Evolutionary conservation across 2,797 vertebrate genomes (phyloP).

Genomic region (Delichon dasypus): DNA sequence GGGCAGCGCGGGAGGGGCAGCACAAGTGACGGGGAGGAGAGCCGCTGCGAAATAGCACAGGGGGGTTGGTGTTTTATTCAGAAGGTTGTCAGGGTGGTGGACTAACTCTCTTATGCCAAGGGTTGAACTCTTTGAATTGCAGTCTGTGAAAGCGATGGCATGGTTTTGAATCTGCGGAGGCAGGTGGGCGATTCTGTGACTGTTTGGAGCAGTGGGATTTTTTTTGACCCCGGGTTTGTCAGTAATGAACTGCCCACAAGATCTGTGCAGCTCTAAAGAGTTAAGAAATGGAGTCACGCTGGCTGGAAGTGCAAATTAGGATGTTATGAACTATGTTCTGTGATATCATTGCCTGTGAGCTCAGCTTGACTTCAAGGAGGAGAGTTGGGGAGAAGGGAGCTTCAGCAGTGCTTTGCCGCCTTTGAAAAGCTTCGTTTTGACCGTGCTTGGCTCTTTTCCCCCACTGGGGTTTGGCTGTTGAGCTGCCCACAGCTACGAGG

Average conservation of each 20-base stretch:
- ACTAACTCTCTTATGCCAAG: neutral
- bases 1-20: neutral
- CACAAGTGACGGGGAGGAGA: neutral
- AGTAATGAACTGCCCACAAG: neutral
- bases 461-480: neutral
- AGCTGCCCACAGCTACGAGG: neutral
- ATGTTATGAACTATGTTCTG: neutral
- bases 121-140: neutral
- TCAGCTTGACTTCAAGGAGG: slow-evolving; percentile 17
- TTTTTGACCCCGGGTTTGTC: neutral
- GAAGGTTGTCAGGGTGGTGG: neutral
- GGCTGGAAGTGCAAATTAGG: neutral
- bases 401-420: neutral
- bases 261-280: neutral
- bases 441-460: neutral
- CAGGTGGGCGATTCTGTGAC: neutral
- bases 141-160: neutral
- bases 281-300: neutral
- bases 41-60: neutral
- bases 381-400: neutral
- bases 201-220: neutral
- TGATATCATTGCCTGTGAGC: neutral
- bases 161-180: neutral
- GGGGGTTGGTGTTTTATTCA: rapidly evolving
- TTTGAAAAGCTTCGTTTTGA: neutral